A percentile compares a stretch with the other conserved stretches of the same genome.
These are phyloP conservation scores for Orcinus orca DNA, from an alignment of 2,113 vertebrate genomes.

Conservation along the genomic window DNA sequence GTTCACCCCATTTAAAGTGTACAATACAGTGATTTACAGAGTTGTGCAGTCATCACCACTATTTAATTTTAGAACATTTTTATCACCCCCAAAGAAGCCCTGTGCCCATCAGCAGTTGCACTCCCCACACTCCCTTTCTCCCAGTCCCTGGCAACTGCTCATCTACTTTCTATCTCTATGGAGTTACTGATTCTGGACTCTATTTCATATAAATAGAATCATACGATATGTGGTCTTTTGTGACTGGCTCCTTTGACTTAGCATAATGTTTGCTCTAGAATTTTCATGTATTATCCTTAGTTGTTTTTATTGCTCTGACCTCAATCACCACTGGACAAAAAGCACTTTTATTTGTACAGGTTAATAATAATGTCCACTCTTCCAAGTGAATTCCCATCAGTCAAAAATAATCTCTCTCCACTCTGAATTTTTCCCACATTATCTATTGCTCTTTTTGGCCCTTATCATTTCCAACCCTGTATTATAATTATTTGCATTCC, in stretches of 20 bases:
- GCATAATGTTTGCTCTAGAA: not conserved
- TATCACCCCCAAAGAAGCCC: not conserved
- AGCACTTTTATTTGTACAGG: not conserved
- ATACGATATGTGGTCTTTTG: not conserved
- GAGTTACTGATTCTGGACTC: not conserved
- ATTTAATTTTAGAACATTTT: conserved; percentile 26
- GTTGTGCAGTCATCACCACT: not conserved
- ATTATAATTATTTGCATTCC: not conserved
- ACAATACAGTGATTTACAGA: not conserved
- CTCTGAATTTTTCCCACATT: conserved; percentile 23
- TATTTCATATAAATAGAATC: not conserved
- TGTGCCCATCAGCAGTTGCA: not conserved
- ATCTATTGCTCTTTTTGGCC: not conserved
- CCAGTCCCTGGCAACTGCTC: not conserved
- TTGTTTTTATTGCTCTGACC: not conserved
- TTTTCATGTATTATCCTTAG: not conserved
- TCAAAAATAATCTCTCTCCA: conserved; percentile 41
- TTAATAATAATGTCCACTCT: conserved; percentile 54
- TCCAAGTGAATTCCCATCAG: not conserved
- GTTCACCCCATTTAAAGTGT: not conserved
- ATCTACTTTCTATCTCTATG: not conserved
- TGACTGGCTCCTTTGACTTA: not conserved
- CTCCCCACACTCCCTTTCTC: not conserved
- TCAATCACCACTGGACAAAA: conserved; percentile 6
- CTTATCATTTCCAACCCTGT: not conserved